These are phyloP conservation scores for Pheosia tremula DNA, from an alignment of 2,888 invertebrate genomes.

Conservation along the genomic window DNA sequence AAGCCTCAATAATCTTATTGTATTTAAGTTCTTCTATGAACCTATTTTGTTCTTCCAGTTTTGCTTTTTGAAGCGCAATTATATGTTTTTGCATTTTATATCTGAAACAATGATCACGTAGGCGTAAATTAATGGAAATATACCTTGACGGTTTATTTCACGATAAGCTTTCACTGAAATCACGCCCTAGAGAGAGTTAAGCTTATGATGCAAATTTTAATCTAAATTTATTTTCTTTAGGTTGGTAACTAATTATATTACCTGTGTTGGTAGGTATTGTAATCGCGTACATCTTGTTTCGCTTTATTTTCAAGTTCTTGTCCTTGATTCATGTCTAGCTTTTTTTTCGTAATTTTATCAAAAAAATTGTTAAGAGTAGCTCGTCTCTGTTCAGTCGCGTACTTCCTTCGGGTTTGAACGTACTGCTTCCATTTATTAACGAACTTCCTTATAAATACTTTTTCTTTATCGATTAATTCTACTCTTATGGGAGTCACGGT, in stretches of 20 bases:
- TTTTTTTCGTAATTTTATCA: conserved; percentile 69
- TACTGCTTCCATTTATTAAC: conserved; percentile 65
- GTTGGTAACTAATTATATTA: conserved; percentile 25
- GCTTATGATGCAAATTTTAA: too few species aligned
- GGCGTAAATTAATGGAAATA: neutral
- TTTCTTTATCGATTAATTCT: conserved; percentile 49
- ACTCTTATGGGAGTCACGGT: conserved; percentile 57
- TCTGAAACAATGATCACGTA: conserved; percentile 54
- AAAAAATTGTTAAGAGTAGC: conserved; percentile 66
- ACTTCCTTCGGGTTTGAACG: conserved; percentile 52
- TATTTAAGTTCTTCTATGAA: conserved; percentile 90
- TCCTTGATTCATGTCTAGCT: conserved; percentile 44
- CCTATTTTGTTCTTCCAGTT: conserved; percentile 88
- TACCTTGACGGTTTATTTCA: too few species aligned
- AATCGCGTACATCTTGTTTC: conserved; percentile 60
- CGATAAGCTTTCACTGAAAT: too few species aligned
- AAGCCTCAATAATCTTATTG: conserved; percentile 87
- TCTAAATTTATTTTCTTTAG: too few species aligned
- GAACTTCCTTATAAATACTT: conserved; percentile 58
- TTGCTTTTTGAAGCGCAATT: conserved; percentile 88
- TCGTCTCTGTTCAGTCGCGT: conserved; percentile 56
- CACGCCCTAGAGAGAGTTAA: too few species aligned
- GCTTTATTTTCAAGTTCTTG: conserved; percentile 53
- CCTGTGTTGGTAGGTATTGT: conserved; percentile 75
- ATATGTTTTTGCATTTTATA: conserved; percentile 89